Evolutionary conservation across 2,888 invertebrate genomes (phyloP), one percentile per base, ranked within the genome.

Genomic region (Lagria hirta): DNA sequence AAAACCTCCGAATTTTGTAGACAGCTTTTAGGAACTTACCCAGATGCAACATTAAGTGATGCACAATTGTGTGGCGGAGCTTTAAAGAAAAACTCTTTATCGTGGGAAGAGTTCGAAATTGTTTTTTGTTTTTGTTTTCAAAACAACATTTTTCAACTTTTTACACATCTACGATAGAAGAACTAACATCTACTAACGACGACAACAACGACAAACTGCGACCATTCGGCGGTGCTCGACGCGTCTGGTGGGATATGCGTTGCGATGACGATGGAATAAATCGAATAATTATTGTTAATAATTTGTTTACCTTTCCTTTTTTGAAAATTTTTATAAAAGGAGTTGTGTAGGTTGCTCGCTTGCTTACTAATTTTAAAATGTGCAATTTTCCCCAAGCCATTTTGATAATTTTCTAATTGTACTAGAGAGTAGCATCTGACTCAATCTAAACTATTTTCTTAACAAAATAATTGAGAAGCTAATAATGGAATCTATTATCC

Each of bases 191-290:
- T 4, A 30, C 15, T 12, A 17, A 36, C 27, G 8, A 14, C 27
- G 22, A 17, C 10, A 30, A 24, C 12, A 17, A 17, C 10, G 24
- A 24, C 12, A 15, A 8, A 21, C 27, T 27, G 13, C 23, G 18
- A 24, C 7, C 23, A 15, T 16, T 21, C 24, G 23, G 23, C 32
- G 40, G 32, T 40, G 30, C 15, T 23, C 14, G 20, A 10, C 10
- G 18, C n/a, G 6, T 40, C 18, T 40, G 40, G 40, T 40, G 40
- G 40, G 40, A 40, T n/a, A n/a, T 17, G 40, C 40, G 40, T 24
- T 32, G 38, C 40, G 40, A 40, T 40, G 40, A 21, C 40, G 29
- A 37, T 37, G 13, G 27, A 10, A 37, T 22, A 14, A 14, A 24
- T 17, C 16, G 8, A 18, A 22, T 13, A 34, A 34, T 37, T 28